These are phyloP conservation scores for Apogon hyalosoma DNA, from an alignment of 2,797 vertebrate genomes.

Conservation along the genomic window DNA sequence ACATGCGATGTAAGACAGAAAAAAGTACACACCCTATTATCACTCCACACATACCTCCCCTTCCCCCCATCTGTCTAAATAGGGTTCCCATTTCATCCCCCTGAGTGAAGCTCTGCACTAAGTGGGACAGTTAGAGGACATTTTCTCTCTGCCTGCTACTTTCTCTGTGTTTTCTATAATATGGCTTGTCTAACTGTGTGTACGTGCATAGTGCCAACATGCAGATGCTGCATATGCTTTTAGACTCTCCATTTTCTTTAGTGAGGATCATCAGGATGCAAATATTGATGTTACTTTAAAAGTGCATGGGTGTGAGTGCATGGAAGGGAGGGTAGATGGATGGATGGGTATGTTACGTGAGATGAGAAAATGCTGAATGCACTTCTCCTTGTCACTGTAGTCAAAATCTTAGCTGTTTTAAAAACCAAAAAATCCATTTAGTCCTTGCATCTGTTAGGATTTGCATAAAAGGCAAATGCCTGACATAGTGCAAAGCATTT, in stretches of 20 bases:
- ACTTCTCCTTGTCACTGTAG: neutral
- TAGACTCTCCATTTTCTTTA: conserved; percentile 7
- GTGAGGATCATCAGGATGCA: conserved; percentile 4
- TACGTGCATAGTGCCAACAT: conserved; percentile 2
- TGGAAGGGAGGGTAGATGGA: neutral
- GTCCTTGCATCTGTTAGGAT: neutral
- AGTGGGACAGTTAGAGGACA: conserved; percentile 80
- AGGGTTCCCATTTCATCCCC: conserved; percentile 74
- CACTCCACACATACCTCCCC: conserved; percentile 26
- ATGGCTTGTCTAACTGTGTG: neutral
- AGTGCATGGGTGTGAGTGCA: neutral
- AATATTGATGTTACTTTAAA: conserved; percentile 31
- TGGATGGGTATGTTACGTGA: neutral
- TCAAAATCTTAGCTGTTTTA: neutral
- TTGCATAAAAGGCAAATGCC: neutral
- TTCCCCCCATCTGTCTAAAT: conserved; percentile 54
- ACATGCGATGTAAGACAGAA: conserved; percentile 14
- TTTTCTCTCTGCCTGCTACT: conserved; percentile 47
- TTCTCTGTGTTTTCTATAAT: conserved; percentile 20
- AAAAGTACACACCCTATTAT: conserved; percentile 45
- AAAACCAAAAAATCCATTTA: neutral
- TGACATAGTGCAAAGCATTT: neutral
- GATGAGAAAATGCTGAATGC: neutral
- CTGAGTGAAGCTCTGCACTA: conserved; percentile 68
- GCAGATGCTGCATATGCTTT: conserved; percentile 23